Evolutionary conservation across 53 echinoderm and acorn worm genomes (phyloP).

Genomic region (Temnopleurus reevesii): DNA sequence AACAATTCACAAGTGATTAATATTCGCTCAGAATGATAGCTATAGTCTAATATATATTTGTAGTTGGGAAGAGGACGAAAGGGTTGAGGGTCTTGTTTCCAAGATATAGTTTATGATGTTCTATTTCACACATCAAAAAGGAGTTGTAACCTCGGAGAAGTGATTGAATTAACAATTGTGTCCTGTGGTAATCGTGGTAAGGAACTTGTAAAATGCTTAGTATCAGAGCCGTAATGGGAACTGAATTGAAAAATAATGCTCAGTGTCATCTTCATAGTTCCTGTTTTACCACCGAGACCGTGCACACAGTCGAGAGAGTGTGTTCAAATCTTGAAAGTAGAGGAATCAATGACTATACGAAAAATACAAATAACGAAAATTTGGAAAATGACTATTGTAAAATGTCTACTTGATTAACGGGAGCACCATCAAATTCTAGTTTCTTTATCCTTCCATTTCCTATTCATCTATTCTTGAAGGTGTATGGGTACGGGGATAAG

Average conservation of each 20-base stretch:
- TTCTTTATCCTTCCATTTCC: not conserved
- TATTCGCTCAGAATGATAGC: no score
- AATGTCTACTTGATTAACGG: no score
- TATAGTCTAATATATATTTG: no score
- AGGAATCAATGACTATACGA: no score
- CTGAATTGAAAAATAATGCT: not conserved
- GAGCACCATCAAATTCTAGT: not conserved
- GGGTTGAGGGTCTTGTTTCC: not conserved
- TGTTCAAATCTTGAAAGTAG: no score
- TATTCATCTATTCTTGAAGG: no score
- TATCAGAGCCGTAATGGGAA: not conserved
- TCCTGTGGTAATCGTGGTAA: not conserved
- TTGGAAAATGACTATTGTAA: no score
- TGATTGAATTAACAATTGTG: slow-evolving; percentile 1
- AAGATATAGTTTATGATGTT: not conserved
- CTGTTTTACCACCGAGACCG: not conserved
- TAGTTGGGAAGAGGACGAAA: no score
- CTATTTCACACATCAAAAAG: not conserved
- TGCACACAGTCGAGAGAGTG: not conserved
- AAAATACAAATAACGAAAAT: no score
- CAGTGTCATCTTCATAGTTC: not conserved
- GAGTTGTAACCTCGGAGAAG: not conserved
- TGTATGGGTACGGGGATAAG: no score
- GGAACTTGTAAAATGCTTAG: not conserved
- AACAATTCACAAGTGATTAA: no score